Percentiles rank a stretch among this genome's conserved stretches.
These are phyloP conservation scores for Oedothorax gibbosus DNA, from an alignment of 1,140 invertebrate species.

Conservation along the genomic window DNA sequence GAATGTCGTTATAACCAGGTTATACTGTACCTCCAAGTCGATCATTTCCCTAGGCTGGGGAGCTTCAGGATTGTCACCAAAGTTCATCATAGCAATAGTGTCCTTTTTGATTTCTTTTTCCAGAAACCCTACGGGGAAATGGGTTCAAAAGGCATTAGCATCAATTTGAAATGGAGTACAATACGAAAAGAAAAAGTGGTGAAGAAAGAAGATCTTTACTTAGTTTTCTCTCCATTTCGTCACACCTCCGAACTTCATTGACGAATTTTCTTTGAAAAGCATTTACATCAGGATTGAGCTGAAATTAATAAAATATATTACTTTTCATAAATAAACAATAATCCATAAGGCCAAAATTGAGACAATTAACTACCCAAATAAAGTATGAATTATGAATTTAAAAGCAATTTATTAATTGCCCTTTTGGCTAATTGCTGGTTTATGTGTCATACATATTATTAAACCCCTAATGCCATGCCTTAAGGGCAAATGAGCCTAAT, in stretches of 20 bases:
- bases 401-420: too few species aligned
- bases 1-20: too few species aligned
- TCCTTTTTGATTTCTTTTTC: constrained; percentile 97
- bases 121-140: constrained; percentile 77
- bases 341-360: too few species aligned
- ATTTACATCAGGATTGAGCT: constrained; percentile 86
- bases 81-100: constrained; percentile 89
- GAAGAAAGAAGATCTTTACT: constrained; percentile 69
- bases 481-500: too few species aligned
- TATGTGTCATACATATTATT: too few species aligned
- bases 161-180: not conserved
- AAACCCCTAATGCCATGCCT: too few species aligned
- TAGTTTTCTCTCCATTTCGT: constrained; percentile 74
- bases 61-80: constrained; percentile 92
- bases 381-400: too few species aligned
- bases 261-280: constrained; percentile 93
- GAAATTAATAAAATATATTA: constrained; percentile 25
- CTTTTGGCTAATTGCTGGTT: too few species aligned
- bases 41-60: constrained; percentile 97
- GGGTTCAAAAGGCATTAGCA: not conserved
- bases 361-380: too few species aligned
- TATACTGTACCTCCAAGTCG: constrained; percentile 83
- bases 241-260: constrained; percentile 73
- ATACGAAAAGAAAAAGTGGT: not conserved
- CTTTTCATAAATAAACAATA: not conserved